Percentiles rank a stretch among this genome's conserved stretches.
These are phyloP conservation scores for Apoderus coryli DNA, from an alignment of 2,888 invertebrate species.

Conservation along the genomic window DNA sequence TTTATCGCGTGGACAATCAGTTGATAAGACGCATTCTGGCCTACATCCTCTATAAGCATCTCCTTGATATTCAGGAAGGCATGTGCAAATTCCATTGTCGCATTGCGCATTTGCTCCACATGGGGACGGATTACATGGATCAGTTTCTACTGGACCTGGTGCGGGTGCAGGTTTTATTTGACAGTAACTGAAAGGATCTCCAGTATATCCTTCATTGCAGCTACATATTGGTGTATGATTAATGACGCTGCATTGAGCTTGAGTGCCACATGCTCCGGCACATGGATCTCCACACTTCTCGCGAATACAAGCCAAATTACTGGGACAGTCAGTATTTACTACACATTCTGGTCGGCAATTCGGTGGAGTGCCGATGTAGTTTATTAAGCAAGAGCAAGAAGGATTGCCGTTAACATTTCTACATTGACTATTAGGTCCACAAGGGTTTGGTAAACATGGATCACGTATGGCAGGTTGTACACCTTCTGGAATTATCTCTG, in stretches of 20 bases:
- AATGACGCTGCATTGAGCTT: slow-evolving; percentile 47
- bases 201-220: slow-evolving; percentile 43
- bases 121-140: slow-evolving; percentile 57
- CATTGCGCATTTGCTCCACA: slow-evolving; percentile 62
- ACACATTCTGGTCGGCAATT: slow-evolving; percentile 61
- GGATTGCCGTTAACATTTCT: slow-evolving; percentile 43
- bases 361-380: slow-evolving; percentile 54
- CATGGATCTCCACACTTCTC: slow-evolving; percentile 61
- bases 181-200: slow-evolving; percentile 40
- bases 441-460: slow-evolving; percentile 57
- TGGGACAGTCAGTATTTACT: slow-evolving; percentile 56
- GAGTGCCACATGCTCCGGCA: slow-evolving; percentile 53
- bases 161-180: slow-evolving; percentile 26
- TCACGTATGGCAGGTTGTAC: slow-evolving; percentile 34
- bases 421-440: slow-evolving; percentile 51
- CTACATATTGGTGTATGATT: slow-evolving; percentile 56
- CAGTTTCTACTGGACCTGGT: slow-evolving; percentile 14
- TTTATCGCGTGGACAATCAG: slow-evolving; percentile 51
- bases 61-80: slow-evolving; percentile 51
- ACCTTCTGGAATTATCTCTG: slow-evolving; percentile 19
- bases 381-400: slow-evolving; percentile 49
- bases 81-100: slow-evolving; percentile 52
- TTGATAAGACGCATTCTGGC: slow-evolving; percentile 57
- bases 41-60: slow-evolving; percentile 58
- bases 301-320: slow-evolving; percentile 56